Evolutionary conservation across 2,888 invertebrate genomes (phyloP).

Genomic region (Epiperipatus broadwayi): DNA sequence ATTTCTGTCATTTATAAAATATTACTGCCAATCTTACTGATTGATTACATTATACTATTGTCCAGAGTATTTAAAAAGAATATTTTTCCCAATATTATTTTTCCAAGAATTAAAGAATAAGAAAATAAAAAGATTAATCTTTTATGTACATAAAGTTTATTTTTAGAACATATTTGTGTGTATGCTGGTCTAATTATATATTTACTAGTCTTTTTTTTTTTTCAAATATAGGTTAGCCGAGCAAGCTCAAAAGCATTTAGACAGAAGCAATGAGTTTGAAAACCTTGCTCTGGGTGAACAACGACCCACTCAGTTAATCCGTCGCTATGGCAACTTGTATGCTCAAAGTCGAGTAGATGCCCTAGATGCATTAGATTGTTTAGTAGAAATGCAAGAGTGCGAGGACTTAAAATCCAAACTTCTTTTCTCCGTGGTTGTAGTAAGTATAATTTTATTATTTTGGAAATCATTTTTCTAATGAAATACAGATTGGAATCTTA

Average conservation of each 20-base stretch:
- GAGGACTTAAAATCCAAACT: conserved; percentile 83
- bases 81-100: too few relatives aligned
- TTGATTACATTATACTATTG: too few relatives aligned
- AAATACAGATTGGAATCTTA: neutral
- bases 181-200: conserved; percentile 12
- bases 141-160: too few relatives aligned
- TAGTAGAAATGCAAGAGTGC: conserved; percentile 58
- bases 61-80: too few relatives aligned
- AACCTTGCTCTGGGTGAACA: conserved; percentile 25
- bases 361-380: conserved; percentile 58
- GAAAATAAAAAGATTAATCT: too few relatives aligned
- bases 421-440: conserved; percentile 84
- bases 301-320: conserved; percentile 38
- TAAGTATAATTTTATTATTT: conserved; percentile 36
- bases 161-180: too few relatives aligned
- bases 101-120: too few relatives aligned
- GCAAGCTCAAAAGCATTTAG: conserved; percentile 22
- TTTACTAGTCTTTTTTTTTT: conserved; percentile 6
- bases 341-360: conserved; percentile 62
- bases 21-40: too few relatives aligned
- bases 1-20: too few relatives aligned
- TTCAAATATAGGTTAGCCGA: conserved; percentile 25
- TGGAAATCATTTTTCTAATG: neutral
- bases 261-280: conserved; percentile 25
- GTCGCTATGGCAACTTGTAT: conserved; percentile 65